These are phyloP conservation scores for Gymnocypris eckloni DNA, from an alignment of 2,797 vertebrate species.

Conservation along the genomic window DNA sequence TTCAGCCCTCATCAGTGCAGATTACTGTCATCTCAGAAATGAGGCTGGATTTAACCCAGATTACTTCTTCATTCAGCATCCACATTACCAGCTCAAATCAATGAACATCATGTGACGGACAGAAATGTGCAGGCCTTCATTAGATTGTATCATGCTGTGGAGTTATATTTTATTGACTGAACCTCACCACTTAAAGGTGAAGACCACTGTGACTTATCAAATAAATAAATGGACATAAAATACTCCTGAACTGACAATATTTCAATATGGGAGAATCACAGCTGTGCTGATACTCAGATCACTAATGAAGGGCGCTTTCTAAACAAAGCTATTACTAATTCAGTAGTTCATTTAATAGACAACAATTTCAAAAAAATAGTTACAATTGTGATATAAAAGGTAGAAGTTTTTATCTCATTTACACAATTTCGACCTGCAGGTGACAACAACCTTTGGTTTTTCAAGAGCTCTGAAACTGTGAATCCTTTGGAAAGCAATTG, in stretches of 20 bases:
- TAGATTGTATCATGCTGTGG: background rate
- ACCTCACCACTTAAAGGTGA: background rate
- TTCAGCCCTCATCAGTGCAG: conserved; percentile 8
- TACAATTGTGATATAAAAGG: background rate
- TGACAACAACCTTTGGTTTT: background rate
- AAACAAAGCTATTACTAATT: background rate
- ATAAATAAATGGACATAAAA: conserved; percentile 4
- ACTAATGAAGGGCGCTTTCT: background rate
- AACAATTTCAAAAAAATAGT: background rate
- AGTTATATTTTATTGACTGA: background rate
- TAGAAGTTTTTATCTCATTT: background rate
- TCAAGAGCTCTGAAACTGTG: background rate
- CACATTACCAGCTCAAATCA: background rate
- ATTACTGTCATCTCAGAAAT: conserved; percentile 35
- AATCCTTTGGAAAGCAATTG: background rate
- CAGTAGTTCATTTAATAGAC: background rate
- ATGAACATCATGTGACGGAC: background rate
- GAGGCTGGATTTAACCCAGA: conserved; percentile 32
- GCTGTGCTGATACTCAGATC: background rate
- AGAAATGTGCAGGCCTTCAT: background rate
- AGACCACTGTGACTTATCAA: background rate
- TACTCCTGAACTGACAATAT: background rate
- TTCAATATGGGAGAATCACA: background rate
- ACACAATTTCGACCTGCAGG: background rate
- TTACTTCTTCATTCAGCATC: conserved; percentile 19